These are phyloP conservation scores for Dolichopus griseipennis DNA, from an alignment of 2,888 invertebrate genomes.

Conservation along the genomic window DNA sequence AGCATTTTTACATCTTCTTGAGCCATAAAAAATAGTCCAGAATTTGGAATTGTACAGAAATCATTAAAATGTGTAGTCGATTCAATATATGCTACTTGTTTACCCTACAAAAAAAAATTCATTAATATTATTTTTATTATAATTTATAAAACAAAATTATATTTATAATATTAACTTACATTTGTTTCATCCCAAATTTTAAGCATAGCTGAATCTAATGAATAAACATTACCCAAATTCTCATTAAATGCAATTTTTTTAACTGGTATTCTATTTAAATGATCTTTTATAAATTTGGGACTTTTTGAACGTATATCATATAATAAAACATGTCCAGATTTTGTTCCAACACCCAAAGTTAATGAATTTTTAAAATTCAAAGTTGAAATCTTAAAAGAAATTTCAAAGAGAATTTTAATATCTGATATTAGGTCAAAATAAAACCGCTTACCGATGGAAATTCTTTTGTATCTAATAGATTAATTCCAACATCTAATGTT, in stretches of 20 bases:
- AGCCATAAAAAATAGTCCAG: constrained; percentile 88
- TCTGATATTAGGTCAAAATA: neutral
- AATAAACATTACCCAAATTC: constrained; percentile 70
- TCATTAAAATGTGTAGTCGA: constrained; percentile 80
- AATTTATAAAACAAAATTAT: constrained; percentile 13
- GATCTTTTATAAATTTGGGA: constrained; percentile 86
- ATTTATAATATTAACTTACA: constrained; percentile 50
- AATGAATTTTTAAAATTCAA: constrained; percentile 67
- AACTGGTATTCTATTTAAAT: constrained; percentile 87
- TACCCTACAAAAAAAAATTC: constrained; percentile 71
- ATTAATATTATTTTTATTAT: constrained; percentile 10
- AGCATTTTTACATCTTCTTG: constrained; percentile 92
- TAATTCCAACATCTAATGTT: constrained; percentile 72
- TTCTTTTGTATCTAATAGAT: constrained; percentile 48
- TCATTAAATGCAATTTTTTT: constrained; percentile 78
- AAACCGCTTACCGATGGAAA: constrained; percentile 34
- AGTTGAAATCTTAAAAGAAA: constrained; percentile 54
- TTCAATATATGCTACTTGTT: constrained; percentile 89
- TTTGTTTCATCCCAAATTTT: constrained; percentile 87
- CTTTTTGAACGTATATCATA: constrained; percentile 91
- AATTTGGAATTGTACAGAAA: constrained; percentile 79
- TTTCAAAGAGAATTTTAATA: neutral
- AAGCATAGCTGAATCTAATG: constrained; percentile 78
- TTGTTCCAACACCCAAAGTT: constrained; percentile 82
- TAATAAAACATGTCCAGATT: constrained; percentile 84